Percentiles rank a stretch among this genome's conserved stretches.
Evolutionary conservation across 1,140 invertebrate genomes (phyloP).

Genomic region (Pachypeltis micranthus): DNA sequence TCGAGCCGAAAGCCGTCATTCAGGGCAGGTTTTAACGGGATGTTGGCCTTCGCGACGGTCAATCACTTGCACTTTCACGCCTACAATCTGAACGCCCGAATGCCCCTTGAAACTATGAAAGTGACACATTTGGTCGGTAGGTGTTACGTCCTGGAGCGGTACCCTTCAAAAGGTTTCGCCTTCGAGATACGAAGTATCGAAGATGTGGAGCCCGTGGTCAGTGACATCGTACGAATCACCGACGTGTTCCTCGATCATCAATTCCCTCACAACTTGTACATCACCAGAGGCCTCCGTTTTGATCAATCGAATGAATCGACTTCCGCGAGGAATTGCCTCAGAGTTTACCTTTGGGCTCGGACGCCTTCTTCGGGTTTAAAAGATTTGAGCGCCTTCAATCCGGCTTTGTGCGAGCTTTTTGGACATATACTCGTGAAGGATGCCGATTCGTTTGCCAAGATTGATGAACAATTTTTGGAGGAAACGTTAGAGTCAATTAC

Average conservation of each 20-base stretch:
- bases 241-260: constrained; percentile 42
- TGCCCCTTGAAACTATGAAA: constrained; percentile 50
- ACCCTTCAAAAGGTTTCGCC: constrained; percentile 49
- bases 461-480: constrained; percentile 29
- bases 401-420: constrained; percentile 52
- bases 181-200: constrained; percentile 40
- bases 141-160: constrained; percentile 40
- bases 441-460: constrained; percentile 33
- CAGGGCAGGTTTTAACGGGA: constrained; percentile 58
- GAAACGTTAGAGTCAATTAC: neutral
- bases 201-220: constrained; percentile 32
- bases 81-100: constrained; percentile 48
- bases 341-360: constrained; percentile 52
- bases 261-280: constrained; percentile 54
- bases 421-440: constrained; percentile 48
- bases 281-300: constrained; percentile 39
- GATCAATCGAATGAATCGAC: constrained; percentile 7
- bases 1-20: constrained; percentile 43
- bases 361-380: constrained; percentile 42
- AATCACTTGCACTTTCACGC: constrained; percentile 71
- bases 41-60: constrained; percentile 65
- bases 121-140: constrained; percentile 39
- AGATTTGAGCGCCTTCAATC: constrained; percentile 41
- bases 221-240: constrained; percentile 39
- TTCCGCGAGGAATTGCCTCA: constrained; percentile 37